Evolutionary conservation across 1,140 invertebrate species (phyloP).

Genomic region (Drusus annulatus): DNA sequence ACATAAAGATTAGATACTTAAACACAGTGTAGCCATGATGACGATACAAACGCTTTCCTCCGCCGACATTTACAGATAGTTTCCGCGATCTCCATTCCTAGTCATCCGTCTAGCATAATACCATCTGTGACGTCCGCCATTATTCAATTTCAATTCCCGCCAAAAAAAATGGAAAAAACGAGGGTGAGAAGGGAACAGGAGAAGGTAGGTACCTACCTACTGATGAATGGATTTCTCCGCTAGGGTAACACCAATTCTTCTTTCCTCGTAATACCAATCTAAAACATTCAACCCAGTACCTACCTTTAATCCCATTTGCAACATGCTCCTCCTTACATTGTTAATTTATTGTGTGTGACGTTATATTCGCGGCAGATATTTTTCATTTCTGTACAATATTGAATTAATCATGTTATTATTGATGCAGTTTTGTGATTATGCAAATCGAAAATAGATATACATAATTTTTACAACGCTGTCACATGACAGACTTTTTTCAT

Average conservation of each 20-base stretch:
- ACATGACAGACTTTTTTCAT: not conserved
- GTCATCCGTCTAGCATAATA: constrained; percentile 71
- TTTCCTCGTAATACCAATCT: constrained; percentile 26
- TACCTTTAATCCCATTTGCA: constrained; percentile 23
- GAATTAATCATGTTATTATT: not conserved
- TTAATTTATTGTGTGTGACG: not conserved
- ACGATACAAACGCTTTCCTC: constrained; percentile 63
- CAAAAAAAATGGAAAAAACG: constrained; percentile 63
- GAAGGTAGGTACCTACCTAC: constrained; percentile 49
- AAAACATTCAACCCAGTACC: constrained; percentile 13
- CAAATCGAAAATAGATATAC: no score
- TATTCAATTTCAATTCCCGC: constrained; percentile 70
- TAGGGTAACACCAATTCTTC: constrained; percentile 24
- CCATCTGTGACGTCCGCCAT: constrained; percentile 69
- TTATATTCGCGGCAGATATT: constrained; percentile 2
- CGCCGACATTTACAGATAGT: constrained; percentile 57
- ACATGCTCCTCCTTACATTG: constrained; percentile 2
- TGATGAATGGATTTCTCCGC: constrained; percentile 54
- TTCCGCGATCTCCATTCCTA: constrained; percentile 65
- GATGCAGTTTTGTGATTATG: not conserved
- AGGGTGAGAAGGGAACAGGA: constrained; percentile 47
- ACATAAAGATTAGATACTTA: not conserved
- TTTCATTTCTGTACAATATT: constrained; percentile 5
- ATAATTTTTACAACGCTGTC: not conserved
- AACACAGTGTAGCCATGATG: constrained; percentile 17